phyloP scores from a whole-genome alignment of 2,113 vertebrate species.

The Ardeotis arabs region DNA sequence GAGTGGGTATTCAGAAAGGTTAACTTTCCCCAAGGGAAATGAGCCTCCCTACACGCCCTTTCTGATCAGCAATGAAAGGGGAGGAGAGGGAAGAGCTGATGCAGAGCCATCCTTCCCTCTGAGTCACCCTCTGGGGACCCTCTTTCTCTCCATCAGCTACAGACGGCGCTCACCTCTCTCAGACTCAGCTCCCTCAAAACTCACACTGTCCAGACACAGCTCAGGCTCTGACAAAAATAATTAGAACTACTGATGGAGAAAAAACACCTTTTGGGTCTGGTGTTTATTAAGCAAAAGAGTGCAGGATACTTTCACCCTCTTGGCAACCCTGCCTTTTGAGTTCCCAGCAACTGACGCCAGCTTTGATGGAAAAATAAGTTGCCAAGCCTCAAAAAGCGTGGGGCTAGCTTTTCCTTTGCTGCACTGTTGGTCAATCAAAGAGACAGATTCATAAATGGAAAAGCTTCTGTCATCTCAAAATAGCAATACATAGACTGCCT shows the following conservation, averaged over 20 bases:
- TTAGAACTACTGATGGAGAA: neutral
- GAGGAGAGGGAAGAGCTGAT: neutral
- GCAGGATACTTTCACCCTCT: neutral
- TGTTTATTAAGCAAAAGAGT: neutral
- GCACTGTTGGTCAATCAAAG: neutral
- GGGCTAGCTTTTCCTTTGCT: neutral
- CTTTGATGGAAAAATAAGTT: conserved; percentile 29
- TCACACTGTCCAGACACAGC: neutral
- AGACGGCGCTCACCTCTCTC: neutral
- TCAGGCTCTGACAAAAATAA: neutral
- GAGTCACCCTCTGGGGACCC: neutral
- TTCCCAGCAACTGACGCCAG: neutral
- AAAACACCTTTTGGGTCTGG: neutral
- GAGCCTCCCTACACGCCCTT: neutral
- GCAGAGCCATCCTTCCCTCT: neutral
- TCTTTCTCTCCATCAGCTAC: neutral
- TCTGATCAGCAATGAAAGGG: neutral
- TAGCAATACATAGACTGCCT: neutral
- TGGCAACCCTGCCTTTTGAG: neutral
- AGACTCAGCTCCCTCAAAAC: neutral
- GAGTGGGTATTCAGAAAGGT: neutral
- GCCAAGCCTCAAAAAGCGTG: neutral
- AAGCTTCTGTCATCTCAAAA: conserved; percentile 11
- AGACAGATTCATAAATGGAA: conserved; percentile 13
- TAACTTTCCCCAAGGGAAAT: neutral